Evolutionary conservation across 2,113 vertebrate genomes (phyloP), one percentile per base, ranked within the genome.

Genomic region (Dasyprocta punctata): DNA sequence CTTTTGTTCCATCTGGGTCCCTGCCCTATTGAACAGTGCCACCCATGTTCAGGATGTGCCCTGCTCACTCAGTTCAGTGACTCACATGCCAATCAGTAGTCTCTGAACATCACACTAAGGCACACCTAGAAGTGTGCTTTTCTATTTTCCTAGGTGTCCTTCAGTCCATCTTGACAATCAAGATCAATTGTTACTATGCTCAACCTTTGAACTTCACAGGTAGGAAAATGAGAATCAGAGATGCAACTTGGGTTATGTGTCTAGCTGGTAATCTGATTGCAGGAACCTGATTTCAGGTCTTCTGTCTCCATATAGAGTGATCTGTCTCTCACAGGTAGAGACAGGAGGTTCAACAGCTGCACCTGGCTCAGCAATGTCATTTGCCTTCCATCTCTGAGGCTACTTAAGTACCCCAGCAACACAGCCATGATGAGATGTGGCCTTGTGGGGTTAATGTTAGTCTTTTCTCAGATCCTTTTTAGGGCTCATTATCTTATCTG

Each of bases 371-470:
- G 33, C 36, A 47, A 0, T 85, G 52, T 54, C 89, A n/a, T 84
- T 83, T 86, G 30, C 44, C 19, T 60, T 82, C 54, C 38, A 17
- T 77, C 44, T 87, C 41, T 28, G 24, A 65, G 49, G 84, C 58
- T 87, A 56, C 80, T 89, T 87, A 47, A 38, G 87, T 63, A 75
- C 61, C 63, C 81, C 41, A 81, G 52, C 69, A 95, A 92, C 41
- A 87, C 9, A 94, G 49, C 49, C 2, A 9, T 71, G 73, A 60
- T 81, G 90, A 93, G 71, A 81, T 52, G 80, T 86, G 86, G 81
- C 86, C 92, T 92, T 73, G 73, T 38, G 12, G 30, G 78, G 22
- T 92, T 58, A 47, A 28, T 60, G 3, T 88, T 78, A 77, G 20
- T 63, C n/a, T 58, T 92, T 75, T 12, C 38, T 60, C 52, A 63